Percentiles rank a stretch among this genome's conserved stretches.
Conservation (phyloP, 1,140 invertebrate species). For the Lucilia cuprina region DNA sequence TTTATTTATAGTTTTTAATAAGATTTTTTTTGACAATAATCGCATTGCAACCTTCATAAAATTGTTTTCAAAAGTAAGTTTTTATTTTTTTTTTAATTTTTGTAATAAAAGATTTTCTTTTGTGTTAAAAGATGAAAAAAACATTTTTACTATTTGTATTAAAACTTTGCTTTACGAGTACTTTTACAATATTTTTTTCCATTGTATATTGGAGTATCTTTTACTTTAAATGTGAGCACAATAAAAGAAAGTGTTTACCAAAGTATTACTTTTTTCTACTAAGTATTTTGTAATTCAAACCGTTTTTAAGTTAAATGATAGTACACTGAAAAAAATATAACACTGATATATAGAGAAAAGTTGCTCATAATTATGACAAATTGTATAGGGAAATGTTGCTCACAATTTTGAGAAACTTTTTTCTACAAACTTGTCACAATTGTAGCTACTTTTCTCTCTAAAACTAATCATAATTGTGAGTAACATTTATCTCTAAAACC, state of each 20-base stretch:
- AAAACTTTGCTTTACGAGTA: background rate
- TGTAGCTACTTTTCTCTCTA: no score
- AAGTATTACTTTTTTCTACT: background rate
- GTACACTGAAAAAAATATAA: no score
- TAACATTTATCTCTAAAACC: no score
- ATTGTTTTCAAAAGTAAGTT: background rate
- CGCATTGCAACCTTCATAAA: background rate
- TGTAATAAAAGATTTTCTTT: constrained; percentile 8
- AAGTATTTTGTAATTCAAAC: no score
- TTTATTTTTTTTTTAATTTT: background rate
- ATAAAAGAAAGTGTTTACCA: background rate
- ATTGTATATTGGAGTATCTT: background rate
- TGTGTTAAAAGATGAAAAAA: background rate
- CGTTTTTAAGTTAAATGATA: no score
- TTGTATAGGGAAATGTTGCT: no score
- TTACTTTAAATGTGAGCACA: background rate
- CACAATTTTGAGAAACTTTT: no score
- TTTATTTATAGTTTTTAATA: background rate
- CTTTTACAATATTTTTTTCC: background rate
- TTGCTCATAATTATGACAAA: no score
- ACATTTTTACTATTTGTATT: background rate
- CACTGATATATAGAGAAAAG: no score
- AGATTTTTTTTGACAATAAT: background rate
- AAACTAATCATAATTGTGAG: no score
- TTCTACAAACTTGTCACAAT: no score